Base-by-base conservation (phyloP, 2,797 vertebrate species). In the Tachyglossus aculeatus region DNA sequence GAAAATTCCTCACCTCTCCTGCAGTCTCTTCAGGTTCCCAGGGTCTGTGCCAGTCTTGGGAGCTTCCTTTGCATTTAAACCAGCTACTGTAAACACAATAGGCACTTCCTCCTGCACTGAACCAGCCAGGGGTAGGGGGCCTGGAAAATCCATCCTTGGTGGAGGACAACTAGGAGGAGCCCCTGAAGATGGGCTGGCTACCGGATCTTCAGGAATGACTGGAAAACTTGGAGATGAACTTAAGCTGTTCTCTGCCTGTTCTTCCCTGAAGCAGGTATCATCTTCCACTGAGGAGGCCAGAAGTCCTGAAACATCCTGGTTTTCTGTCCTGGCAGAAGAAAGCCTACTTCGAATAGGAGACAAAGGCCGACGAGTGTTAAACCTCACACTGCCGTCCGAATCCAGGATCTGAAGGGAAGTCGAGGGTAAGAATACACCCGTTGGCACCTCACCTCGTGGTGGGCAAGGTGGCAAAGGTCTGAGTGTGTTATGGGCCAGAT, bases 11-110 rank as follows among this genome's bases (percentile, higher is more conserved):
- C 25, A 87, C 88, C 90, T 91, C 55, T 87, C 77, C 41, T 67
- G 75, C 10, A 92, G 58, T 63, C 84, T 87, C 63, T 80, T 81
- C 36, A 90, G 79, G 53, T 86, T 91, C 69, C 92, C 86, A 2
- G 83, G 73, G 25, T 90, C 83, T 5, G 69, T 37, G 34, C 58
- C 74, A 38, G 50, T 61, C 29, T 73, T 70, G 24, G 51, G 53
- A 21, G 2, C 48, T 40, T 58, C 71, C 21, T 86, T 74, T 43
- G 37, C 18, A 24, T 36, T 64, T 31, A 86, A 55, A 62, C 71
- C 60, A 48, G 86, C 77, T 10, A 78, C 53, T 1, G 41, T 44
- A 34, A 76, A 64, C 59, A 70, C 62, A 40, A 82, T 54, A 29
- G 77, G 83, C 13, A 50, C 40, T 7, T 54, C 75, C 68, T 80